phyloP scores from a whole-genome alignment of 2,888 invertebrate species.

The Oscheius myriophilus region DNA sequence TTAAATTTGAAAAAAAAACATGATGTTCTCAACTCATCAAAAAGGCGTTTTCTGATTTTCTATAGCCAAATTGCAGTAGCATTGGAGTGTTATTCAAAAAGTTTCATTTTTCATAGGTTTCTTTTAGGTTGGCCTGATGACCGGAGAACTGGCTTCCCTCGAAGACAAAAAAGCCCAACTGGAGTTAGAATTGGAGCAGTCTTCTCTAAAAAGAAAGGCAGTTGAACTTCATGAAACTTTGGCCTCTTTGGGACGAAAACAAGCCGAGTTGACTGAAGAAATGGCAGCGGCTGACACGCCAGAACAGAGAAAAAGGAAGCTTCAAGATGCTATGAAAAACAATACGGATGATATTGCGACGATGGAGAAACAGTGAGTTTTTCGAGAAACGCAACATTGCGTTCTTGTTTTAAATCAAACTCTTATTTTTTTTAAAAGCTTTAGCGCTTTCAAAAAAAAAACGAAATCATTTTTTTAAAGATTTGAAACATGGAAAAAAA shows the following conservation, averaged over 20 bases:
- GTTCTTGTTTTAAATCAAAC: no score
- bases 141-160: slow-evolving; percentile 77
- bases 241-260: slow-evolving; percentile 75
- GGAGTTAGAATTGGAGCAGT: slow-evolving; percentile 74
- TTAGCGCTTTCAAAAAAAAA: no score
- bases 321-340: slow-evolving; percentile 80
- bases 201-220: slow-evolving; percentile 70
- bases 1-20: no score
- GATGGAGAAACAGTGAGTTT: slow-evolving; percentile 78
- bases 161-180: slow-evolving; percentile 78
- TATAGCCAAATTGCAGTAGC: no score
- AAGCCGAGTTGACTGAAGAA: slow-evolving; percentile 79
- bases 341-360: slow-evolving; percentile 84
- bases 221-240: slow-evolving; percentile 33
- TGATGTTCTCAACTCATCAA: no score
- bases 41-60: no score
- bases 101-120: background rate
- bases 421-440: no score
- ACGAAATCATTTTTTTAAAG: no score
- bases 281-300: slow-evolving; percentile 80
- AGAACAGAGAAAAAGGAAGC: slow-evolving; percentile 80
- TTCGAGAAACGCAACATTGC: no score
- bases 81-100: no score
- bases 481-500: no score
- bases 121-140: slow-evolving; percentile 71